These are phyloP conservation scores for Eriocheir sinensis DNA, from an alignment of 1,140 invertebrate species.

Conservation along the genomic window DNA sequence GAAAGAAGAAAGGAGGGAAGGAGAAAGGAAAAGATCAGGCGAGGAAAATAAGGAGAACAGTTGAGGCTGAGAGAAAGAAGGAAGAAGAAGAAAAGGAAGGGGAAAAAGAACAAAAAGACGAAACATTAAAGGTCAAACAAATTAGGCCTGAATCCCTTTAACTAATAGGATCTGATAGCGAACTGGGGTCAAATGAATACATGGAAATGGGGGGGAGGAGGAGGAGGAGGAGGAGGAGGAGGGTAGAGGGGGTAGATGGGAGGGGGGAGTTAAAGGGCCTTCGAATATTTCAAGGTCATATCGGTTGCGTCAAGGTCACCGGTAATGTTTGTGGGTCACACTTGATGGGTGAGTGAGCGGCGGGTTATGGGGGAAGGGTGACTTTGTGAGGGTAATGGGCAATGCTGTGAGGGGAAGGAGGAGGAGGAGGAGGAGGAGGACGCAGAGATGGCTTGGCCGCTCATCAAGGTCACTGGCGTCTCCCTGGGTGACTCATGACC, in stretches of 20 bases:
- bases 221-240: too few relatives aligned
- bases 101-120: too few relatives aligned
- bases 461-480: conserved; percentile 2
- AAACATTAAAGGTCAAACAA: too few relatives aligned
- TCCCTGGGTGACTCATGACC: not conserved
- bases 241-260: too few relatives aligned
- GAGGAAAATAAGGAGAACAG: too few relatives aligned
- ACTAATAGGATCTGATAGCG: too few relatives aligned
- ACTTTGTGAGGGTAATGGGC: not conserved
- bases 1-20: not conserved
- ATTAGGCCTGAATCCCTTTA: not conserved
- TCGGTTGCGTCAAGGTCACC: not conserved
- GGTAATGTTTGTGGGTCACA: not conserved
- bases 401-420: too few relatives aligned
- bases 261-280: too few relatives aligned
- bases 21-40: not conserved
- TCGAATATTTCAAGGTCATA: not conserved
- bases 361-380: not conserved
- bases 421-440: not conserved
- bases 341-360: not conserved
- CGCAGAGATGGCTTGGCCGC: not conserved
- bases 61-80: conserved; percentile 31
- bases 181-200: not conserved
- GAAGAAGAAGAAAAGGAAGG: not conserved
- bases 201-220: not conserved